A percentile compares a stretch with the other conserved stretches of the same genome.
Evolutionary conservation across 2,113 vertebrate genomes (phyloP).

Genomic region (Pseudorasbora parva): DNA sequence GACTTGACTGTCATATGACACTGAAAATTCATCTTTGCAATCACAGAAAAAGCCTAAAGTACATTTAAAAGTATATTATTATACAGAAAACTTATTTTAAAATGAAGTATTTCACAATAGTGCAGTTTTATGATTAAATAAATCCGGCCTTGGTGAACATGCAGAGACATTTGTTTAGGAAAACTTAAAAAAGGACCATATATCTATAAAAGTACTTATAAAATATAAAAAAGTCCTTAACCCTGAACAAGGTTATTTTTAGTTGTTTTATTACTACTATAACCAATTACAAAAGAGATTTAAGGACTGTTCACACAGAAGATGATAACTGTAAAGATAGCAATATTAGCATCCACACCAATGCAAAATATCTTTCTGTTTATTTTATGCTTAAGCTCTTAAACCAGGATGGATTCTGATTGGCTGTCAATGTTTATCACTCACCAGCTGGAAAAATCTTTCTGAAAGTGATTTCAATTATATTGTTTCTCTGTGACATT

Average conservation of each 20-base stretch:
- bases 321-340: too few relatives aligned
- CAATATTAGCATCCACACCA: too few relatives aligned
- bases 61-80: neutral
- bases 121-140: neutral
- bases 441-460: too few relatives aligned
- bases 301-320: too few relatives aligned
- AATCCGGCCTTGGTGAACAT: neutral
- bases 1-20: neutral
- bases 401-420: too few relatives aligned
- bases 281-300: neutral
- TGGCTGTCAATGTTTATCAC: too few relatives aligned
- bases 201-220: neutral
- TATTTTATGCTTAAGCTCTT: too few relatives aligned
- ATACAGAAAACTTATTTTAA: neutral
- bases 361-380: too few relatives aligned
- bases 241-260: slow-evolving; percentile 9
- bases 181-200: neutral
- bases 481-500: too few relatives aligned
- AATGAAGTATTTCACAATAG: neutral
- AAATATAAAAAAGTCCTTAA: neutral
- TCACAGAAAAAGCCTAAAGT: neutral
- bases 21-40: neutral
- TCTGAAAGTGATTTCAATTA: too few relatives aligned
- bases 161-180: neutral
- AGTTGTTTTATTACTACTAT: neutral